phyloP scores from a whole-genome alignment of 2,888 invertebrate species.

The Biston betularia region DNA sequence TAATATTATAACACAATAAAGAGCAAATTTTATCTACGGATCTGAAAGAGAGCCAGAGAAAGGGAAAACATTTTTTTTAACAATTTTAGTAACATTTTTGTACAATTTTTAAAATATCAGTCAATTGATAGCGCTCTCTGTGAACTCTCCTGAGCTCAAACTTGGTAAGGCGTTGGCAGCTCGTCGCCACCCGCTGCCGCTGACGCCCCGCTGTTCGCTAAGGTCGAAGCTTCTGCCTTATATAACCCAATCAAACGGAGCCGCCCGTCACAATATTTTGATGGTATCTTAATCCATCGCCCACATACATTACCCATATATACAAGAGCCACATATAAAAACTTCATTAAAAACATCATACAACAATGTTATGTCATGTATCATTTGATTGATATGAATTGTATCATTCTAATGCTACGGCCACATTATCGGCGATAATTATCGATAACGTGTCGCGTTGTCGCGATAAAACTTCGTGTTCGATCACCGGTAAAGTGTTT shows the following conservation, averaged over 20 bases:
- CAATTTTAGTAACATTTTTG: too few relatives aligned
- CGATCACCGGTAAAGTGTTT: too few relatives aligned
- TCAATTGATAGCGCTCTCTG: too few relatives aligned
- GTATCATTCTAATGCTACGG: slow-evolving; percentile 59
- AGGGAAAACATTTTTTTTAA: too few relatives aligned
- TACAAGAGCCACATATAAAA: slow-evolving; percentile 34
- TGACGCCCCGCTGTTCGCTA: background rate
- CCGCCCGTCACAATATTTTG: slow-evolving; percentile 66
- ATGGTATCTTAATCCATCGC: slow-evolving; percentile 76
- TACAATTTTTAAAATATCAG: too few relatives aligned
- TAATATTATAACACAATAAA: too few relatives aligned
- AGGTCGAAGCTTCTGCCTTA: slow-evolving; percentile 10
- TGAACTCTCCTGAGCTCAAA: too few relatives aligned
- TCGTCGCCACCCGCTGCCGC: background rate
- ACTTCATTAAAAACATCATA: slow-evolving; percentile 58
- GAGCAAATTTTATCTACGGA: too few relatives aligned
- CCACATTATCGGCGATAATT: too few relatives aligned
- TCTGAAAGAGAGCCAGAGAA: too few relatives aligned
- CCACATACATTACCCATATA: slow-evolving; percentile 56
- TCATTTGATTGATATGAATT: slow-evolving; percentile 71
- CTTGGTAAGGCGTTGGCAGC: background rate
- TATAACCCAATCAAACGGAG: slow-evolving; percentile 62
- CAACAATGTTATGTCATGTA: slow-evolving; percentile 80
- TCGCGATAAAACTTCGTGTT: too few relatives aligned
- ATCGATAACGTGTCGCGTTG: too few relatives aligned